Evolutionary conservation across 2,797 vertebrate species (phyloP).

Genomic region (Sebastes umbrosus): DNA sequence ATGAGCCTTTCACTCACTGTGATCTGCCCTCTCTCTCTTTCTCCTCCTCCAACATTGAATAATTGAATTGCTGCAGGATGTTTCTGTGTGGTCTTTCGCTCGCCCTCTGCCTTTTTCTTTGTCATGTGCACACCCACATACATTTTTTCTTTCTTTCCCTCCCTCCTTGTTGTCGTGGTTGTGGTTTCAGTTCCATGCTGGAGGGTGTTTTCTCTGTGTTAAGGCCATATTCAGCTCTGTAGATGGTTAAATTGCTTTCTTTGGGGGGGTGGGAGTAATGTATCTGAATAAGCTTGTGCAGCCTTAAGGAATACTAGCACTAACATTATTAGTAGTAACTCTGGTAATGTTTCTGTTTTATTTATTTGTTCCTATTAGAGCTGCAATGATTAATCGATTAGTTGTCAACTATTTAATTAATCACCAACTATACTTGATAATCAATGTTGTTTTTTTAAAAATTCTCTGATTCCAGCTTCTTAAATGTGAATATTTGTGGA

Average conservation of each 20-base stretch:
- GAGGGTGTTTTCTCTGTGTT: constrained; percentile 37
- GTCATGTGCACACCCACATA: constrained; percentile 50
- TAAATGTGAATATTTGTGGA: too few species aligned
- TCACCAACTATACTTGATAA: too few species aligned
- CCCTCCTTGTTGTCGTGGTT: constrained; percentile 32
- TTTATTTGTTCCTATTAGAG: background rate
- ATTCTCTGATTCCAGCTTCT: too few species aligned
- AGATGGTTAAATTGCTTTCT: constrained; percentile 38
- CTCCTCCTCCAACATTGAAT: constrained; percentile 62
- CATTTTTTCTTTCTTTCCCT: constrained; percentile 16
- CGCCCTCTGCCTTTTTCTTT: constrained; percentile 28
- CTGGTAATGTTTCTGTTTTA: constrained; percentile 1
- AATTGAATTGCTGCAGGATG: constrained; percentile 71
- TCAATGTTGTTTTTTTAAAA: too few species aligned
- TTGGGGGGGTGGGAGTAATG: background rate
- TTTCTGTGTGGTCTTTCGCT: constrained; percentile 68
- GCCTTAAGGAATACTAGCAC: background rate
- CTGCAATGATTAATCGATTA: too few species aligned
- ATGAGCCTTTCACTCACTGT: constrained; percentile 66
- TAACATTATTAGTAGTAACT: constrained; percentile 4
- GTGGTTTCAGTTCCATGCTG: constrained; percentile 53
- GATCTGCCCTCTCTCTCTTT: constrained; percentile 42
- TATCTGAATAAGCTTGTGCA: constrained; percentile 8
- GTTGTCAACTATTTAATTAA: too few species aligned
- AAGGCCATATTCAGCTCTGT: constrained; percentile 38